These are phyloP conservation scores for Crenuchus spilurus DNA, from an alignment of 2,797 vertebrate species.

Conservation along the genomic window DNA sequence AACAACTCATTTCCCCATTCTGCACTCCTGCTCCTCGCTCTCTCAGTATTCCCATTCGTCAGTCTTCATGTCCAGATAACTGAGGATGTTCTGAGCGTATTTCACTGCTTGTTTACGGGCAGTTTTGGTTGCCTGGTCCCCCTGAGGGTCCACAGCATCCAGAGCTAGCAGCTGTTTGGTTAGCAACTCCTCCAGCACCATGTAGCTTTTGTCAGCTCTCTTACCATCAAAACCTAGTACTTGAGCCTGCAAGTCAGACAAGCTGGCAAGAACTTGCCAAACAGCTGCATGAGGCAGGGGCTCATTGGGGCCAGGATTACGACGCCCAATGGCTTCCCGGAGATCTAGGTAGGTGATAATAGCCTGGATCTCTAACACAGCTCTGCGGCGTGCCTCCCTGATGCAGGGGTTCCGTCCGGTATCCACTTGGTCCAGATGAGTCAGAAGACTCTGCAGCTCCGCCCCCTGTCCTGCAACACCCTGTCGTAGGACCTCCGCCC, in stretches of 20 bases:
- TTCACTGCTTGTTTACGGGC: slow-evolving; percentile 96
- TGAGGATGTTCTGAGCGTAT: slow-evolving; percentile 95
- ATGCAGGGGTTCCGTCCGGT: slow-evolving; percentile 94
- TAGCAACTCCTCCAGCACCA: slow-evolving; percentile 92
- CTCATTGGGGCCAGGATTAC: slow-evolving; percentile 75
- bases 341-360: slow-evolving; percentile 91
- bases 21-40: background rate
- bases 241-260: slow-evolving; percentile 91
- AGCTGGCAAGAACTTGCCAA: slow-evolving; percentile 86
- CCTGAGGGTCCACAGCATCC: slow-evolving; percentile 93
- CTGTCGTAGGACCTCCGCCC: slow-evolving; percentile 81
- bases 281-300: slow-evolving; percentile 83
- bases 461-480: slow-evolving; percentile 84
- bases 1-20: slow-evolving; percentile 6
- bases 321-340: slow-evolving; percentile 84
- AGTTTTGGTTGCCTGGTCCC: slow-evolving; percentile 86
- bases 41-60: slow-evolving; percentile 96
- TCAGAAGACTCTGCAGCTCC: slow-evolving; percentile 90
- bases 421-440: slow-evolving; percentile 90
- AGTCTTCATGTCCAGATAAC: slow-evolving; percentile 96
- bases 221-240: slow-evolving; percentile 92
- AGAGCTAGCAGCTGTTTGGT: slow-evolving; percentile 94
- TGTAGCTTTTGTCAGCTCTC: slow-evolving; percentile 93
- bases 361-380: slow-evolving; percentile 92
- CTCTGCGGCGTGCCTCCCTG: slow-evolving; percentile 91